These are phyloP conservation scores for Sebastes wilsoni DNA, from an alignment of 2,797 vertebrate species.

Conservation along the genomic window DNA sequence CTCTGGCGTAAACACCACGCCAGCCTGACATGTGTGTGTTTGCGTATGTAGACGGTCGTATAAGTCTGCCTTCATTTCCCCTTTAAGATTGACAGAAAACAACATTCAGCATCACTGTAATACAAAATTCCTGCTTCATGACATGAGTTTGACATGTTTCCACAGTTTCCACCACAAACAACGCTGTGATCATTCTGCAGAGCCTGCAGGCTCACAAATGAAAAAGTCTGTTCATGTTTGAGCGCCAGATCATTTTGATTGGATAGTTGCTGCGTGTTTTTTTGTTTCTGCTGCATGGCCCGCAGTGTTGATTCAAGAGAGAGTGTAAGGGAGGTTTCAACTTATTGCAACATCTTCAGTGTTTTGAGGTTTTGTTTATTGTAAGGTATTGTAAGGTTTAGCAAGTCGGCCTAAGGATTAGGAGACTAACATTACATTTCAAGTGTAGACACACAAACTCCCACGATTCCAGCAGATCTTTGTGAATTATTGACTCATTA, in stretches of 20 bases:
- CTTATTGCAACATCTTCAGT: conserved; percentile 49
- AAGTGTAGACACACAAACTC: not conserved
- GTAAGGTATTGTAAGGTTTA: not conserved
- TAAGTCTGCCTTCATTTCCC: not conserved
- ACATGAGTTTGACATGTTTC: conserved; percentile 6
- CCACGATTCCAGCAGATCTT: not conserved
- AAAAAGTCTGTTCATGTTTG: conserved; percentile 26
- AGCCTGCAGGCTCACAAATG: not conserved
- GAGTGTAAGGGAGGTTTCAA: conserved; percentile 27
- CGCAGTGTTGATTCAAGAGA: conserved; percentile 24
- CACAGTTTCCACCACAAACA: conserved; percentile 2
- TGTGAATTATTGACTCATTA: not conserved
- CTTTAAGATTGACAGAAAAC: not conserved
- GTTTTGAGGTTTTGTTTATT: conserved; percentile 9
- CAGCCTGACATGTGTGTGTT: conserved; percentile 9
- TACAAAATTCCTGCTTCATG: not conserved
- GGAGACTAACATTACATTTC: not conserved
- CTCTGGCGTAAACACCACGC: conserved; percentile 26
- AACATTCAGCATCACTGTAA: not conserved
- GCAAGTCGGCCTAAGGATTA: not conserved
- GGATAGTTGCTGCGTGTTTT: conserved; percentile 22
- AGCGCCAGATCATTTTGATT: conserved; percentile 23
- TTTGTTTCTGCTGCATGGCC: conserved; percentile 12
- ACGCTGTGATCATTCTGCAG: not conserved
- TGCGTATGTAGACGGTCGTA: not conserved